Evolutionary conservation across 2,888 invertebrate species (phyloP).

Genomic region (Tigriopus californicus): DNA sequence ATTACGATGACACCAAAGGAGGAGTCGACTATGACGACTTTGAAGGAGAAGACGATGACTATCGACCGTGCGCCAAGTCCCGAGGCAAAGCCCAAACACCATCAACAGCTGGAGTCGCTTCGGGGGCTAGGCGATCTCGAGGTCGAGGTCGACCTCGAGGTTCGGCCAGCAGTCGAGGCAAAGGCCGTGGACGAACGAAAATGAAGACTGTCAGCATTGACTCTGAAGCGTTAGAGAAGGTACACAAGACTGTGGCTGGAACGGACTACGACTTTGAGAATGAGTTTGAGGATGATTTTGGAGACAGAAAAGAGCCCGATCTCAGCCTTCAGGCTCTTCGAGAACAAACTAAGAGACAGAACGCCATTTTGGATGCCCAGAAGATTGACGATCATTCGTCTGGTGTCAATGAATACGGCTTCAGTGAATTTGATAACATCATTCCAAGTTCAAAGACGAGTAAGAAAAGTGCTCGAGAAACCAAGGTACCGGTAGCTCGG

Average conservation of each 20-base stretch:
- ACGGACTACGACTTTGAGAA: constrained; percentile 74
- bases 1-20: constrained; percentile 9
- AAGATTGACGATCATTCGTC: neutral
- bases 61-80: neutral
- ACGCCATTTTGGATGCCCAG: neutral
- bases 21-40: constrained; percentile 14
- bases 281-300: constrained; percentile 41
- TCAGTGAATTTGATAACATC: neutral
- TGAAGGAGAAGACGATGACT: constrained; percentile 6
- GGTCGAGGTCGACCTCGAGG: neutral
- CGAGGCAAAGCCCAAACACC: neutral
- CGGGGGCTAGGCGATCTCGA: neutral
- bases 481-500: neutral
- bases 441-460: neutral
- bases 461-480: neutral
- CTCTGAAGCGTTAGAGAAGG: constrained; percentile 15
- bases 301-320: constrained; percentile 29
- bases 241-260: constrained; percentile 28
- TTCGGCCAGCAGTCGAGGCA: neutral
- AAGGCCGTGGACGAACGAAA: neutral
- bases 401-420: neutral
- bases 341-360: neutral
- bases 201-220: constrained; percentile 7
- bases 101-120: neutral
- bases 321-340: constrained; percentile 3